These are phyloP conservation scores for Halocynthia roretzi DNA, from an alignment of 23 tunicate genomes.

Conservation along the genomic window DNA sequence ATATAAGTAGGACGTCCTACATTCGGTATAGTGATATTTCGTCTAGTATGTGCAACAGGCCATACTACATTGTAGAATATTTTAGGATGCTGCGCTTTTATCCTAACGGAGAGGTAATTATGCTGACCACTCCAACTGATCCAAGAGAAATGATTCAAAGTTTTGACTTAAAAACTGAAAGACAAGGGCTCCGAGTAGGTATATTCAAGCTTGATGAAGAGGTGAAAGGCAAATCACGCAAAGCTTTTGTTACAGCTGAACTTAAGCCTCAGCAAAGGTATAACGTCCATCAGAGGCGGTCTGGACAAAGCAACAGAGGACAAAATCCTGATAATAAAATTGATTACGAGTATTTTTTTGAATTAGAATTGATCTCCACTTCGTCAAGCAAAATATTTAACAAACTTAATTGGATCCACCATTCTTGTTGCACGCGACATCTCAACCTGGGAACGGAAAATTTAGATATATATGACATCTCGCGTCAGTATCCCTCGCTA, in stretches of 20 bases:
- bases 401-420: constrained; percentile 19
- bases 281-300: neutral
- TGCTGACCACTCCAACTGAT: constrained; percentile 15
- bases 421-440: constrained; percentile 16
- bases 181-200: constrained; percentile 10
- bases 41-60: neutral
- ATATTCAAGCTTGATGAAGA: neutral
- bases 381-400: constrained; percentile 16
- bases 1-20: constrained; percentile 15
- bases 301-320: neutral
- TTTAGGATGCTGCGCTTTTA: constrained; percentile 17
- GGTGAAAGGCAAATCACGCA: neutral
- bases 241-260: neutral
- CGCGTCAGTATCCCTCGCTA: constrained; percentile 16
- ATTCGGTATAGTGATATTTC: constrained; percentile 5
- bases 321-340: neutral
- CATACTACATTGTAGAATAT: constrained; percentile 16
- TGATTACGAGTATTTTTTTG: constrained; percentile 1
- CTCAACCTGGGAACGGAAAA: neutral
- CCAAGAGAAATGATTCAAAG: constrained; percentile 22
- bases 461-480: neutral
- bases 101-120: constrained; percentile 14
- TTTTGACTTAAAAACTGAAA: constrained; percentile 12
- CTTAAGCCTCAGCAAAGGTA: neutral
- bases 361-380: constrained; percentile 12